Base-by-base conservation (phyloP, 2,888 invertebrate species). In the Pemphredon lugubris region DNA sequence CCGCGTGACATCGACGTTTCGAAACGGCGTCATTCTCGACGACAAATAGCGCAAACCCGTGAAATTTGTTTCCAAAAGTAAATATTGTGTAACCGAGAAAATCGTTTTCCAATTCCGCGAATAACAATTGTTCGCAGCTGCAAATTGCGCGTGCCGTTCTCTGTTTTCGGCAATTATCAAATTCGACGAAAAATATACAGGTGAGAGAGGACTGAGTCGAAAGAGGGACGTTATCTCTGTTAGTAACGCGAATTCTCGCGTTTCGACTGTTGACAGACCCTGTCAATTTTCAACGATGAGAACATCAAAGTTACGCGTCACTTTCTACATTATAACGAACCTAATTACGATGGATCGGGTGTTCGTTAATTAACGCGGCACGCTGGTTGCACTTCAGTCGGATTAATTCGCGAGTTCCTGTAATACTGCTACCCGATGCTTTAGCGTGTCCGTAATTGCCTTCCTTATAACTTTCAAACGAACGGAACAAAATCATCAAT, bases 291-390 rank as follows among this genome's bases (percentile, higher is more conserved):
- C 45, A 61, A 53, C 32, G 53, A 54, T 51, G 23, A 26, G 48
- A 6, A 42, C 53, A 42, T 66, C 54, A 42, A 63, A 63, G 66
- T 66, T 48, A 18, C 66, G 47, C 34, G 34, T 40, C 47, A 66
- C 53, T 66, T 63, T 63, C 54, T 32, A 23, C 7, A 47, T 63
- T 66, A 64, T 63, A 54, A 66, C 63, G 63, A 66, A 63, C 39
- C 63, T 66, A 63, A 63, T 54, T 66, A 66, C 54, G 48, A 42
- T 63, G 42, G 40, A 11, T 51, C 34, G 53, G 53, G 48, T 48
- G 63, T 39, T 63, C 42, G 63, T 66, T 66, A 66, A 66, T 66
- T 63, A 66, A 63, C 54, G 40, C 26, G 23, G 20, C 16, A 23
- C 34, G 47, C 34, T 14, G 34, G 40, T 45, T 63, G 53, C 42